These are phyloP conservation scores for Phania funesta DNA, from an alignment of 2,888 invertebrate genomes.

Conservation along the genomic window DNA sequence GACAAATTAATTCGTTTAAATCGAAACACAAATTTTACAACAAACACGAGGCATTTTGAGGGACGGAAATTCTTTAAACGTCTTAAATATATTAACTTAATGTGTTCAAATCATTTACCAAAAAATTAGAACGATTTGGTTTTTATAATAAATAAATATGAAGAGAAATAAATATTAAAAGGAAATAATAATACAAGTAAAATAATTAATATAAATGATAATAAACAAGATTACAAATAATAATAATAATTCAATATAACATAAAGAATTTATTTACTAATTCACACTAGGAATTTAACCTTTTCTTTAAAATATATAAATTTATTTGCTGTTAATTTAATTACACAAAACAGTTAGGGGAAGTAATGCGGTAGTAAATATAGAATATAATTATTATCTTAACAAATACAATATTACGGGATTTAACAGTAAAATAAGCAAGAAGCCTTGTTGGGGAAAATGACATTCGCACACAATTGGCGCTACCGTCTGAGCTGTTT, in stretches of 20 bases:
- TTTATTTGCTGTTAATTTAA: slow-evolving; percentile 10
- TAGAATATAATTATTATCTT: background rate
- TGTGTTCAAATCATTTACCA: background rate
- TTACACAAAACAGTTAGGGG: slow-evolving; percentile 2
- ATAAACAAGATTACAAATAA: background rate
- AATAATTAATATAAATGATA: too few species aligned
- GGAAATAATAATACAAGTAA: too few species aligned
- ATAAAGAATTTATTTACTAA: background rate
- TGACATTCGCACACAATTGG: too few species aligned
- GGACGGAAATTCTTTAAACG: too few species aligned
- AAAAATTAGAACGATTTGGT: background rate
- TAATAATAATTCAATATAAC: background rate
- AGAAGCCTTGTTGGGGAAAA: background rate
- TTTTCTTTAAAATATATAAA: background rate
- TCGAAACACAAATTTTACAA: background rate
- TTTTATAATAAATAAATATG: too few species aligned
- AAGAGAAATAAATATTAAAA: too few species aligned
- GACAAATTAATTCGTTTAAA: background rate
- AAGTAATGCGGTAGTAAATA: slow-evolving; percentile 46
- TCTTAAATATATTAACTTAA: background rate
- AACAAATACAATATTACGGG: background rate
- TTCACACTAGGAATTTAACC: slow-evolving; percentile 9
- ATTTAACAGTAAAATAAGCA: background rate
- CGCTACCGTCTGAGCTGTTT: too few species aligned
- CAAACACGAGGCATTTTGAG: background rate